phyloP scores from a whole-genome alignment of 2,113 vertebrate species.

The Myrmecobius fasciatus region DNA sequence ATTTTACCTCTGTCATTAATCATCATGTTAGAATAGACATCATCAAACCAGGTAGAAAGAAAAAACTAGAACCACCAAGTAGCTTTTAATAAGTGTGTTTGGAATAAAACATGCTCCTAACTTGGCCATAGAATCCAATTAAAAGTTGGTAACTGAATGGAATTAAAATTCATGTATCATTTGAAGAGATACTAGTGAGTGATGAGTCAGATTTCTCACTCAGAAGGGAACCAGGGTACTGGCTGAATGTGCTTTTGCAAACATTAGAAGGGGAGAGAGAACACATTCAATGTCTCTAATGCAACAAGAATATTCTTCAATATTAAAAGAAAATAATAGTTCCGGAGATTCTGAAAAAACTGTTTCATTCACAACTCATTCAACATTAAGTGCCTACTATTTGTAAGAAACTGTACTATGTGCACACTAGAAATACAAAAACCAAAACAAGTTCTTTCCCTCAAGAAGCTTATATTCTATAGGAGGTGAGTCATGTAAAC shows the following conservation, averaged over 20 bases:
- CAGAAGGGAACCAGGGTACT: constrained; percentile 10
- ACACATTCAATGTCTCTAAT: neutral
- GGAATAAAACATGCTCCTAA: constrained; percentile 43
- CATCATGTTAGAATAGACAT: constrained; percentile 28
- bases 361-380: neutral
- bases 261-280: neutral
- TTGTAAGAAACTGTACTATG: neutral
- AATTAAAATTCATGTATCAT: constrained; percentile 50
- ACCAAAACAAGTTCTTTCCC: neutral
- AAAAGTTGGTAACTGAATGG: constrained; percentile 66
- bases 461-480: neutral
- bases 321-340: constrained; percentile 46
- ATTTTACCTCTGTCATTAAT: neutral
- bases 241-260: constrained; percentile 27
- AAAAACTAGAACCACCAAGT: constrained; percentile 39
- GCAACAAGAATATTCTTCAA: constrained; percentile 3
- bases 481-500: neutral
- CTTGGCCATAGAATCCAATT: constrained; percentile 69
- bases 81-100: constrained; percentile 42
- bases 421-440: neutral
- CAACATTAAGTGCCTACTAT: neutral
- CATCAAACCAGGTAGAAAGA: constrained; percentile 31
- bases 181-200: constrained; percentile 43
- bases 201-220: constrained; percentile 45
- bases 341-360: constrained; percentile 37